Conservation (phyloP, 2,113 vertebrate species). For the Nesoenas mayeri region DNA sequence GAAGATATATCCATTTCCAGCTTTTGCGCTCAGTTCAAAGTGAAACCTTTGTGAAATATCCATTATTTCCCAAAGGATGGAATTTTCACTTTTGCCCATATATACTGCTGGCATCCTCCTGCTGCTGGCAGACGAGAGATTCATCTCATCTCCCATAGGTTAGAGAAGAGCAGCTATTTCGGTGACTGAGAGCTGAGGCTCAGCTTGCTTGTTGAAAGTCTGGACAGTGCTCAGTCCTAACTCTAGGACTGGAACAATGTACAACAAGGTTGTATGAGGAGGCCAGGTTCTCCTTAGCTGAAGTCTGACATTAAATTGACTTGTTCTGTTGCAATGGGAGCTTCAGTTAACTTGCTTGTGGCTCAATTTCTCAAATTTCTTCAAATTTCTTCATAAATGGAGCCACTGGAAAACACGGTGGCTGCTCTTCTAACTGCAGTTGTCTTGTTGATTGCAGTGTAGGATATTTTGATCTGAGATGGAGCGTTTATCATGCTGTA, state of each 20-base stretch:
- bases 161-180: not conserved
- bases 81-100: not conserved
- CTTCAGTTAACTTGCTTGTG: not conserved
- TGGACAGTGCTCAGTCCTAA: not conserved
- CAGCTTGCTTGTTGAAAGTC: not conserved
- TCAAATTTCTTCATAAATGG: not conserved
- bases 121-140: not conserved
- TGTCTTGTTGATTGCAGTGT: rapidly evolving
- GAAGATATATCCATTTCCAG: not conserved
- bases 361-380: not conserved
- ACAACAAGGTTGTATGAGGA: rapidly evolving
- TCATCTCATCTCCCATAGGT: not conserved
- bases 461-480: not conserved
- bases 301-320: not conserved
- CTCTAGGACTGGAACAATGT: not conserved
- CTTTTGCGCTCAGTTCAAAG: not conserved
- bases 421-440: not conserved
- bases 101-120: not conserved
- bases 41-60: not conserved
- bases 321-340: not conserved
- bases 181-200: not conserved
- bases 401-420: not conserved
- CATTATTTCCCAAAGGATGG: not conserved
- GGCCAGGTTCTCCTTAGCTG: not conserved
- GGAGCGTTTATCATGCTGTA: not conserved